Evolutionary conservation across 1,140 invertebrate species (phyloP), one percentile per base, ranked within the genome.

Genomic region (Drosophila bifasciata): DNA sequence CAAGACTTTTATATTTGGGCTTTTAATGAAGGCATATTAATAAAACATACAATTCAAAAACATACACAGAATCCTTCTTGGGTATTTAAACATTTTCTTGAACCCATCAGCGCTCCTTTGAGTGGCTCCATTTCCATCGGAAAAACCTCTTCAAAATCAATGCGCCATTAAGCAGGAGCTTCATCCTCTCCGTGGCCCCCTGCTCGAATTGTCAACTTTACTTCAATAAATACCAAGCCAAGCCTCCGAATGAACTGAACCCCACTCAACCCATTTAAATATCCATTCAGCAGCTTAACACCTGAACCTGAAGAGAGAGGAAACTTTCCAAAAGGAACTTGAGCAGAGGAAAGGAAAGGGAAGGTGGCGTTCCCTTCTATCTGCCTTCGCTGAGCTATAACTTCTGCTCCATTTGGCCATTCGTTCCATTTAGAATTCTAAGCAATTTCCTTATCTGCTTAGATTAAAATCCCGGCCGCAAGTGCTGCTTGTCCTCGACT

Each of bases 401-500:
- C 57, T 85, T 85, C 81, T 86, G 77, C 72, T 69, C 80, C 81
- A 85, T 85, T 85, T 85, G 59, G 61, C 51, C 52, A 13, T 48
- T 64, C 9, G 57, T 50, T 56, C 50, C 77, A 88, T 86, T 86
- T 78, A 51, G 83, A 81, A 86, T 81, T 86, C 78, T 75, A 69
- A 75, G 77, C 83, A 86, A 86, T 88, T 86, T 86, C 77, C 81
- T 86, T 81, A 86, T 86, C 81, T 88, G 74, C 81, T 78, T 75
- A 78, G 74, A 86, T 85, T 62, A 62, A 68, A 88, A 88, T 78
- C 69, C 74, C 52, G 62, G 59, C 77, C 77, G 69, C 60, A 71
- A 81, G 78, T 71, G 68, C 52, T 62, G 44, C 60, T 51, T 3
- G 19, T 3, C 19, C 16, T 25, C 25, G 28, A 41, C 40, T 2